A percentile compares a stretch with the other conserved stretches of the same genome.
phyloP scores from a whole-genome alignment of 2,113 vertebrate genomes.

The Smithornis capensis region DNA sequence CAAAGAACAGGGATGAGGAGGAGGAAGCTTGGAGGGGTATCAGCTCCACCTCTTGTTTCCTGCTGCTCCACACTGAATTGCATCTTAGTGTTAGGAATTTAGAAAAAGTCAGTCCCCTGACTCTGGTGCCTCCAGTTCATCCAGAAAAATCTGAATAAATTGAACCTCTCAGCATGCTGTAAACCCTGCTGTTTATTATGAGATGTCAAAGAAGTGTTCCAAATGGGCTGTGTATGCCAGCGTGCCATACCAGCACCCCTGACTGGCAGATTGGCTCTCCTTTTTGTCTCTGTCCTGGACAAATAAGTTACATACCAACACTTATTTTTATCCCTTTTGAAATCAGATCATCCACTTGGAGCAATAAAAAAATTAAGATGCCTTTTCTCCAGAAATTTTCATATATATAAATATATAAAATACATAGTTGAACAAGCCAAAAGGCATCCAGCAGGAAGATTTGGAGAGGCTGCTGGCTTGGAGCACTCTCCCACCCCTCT shows the following conservation, averaged over 20 bases:
- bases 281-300: background rate
- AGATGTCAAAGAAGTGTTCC: constrained; percentile 25
- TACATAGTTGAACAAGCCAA: background rate
- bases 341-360: background rate
- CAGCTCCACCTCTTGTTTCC: background rate
- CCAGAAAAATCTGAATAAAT: background rate
- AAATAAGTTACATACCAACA: constrained; percentile 39
- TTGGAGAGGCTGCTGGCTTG: background rate
- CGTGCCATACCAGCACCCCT: background rate
- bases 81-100: background rate
- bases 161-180: background rate
- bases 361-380: background rate
- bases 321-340: constrained; percentile 47
- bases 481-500: background rate
- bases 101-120: background rate
- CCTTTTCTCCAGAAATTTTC: background rate
- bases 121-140: background rate
- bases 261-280: background rate
- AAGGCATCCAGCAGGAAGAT: background rate
- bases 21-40: background rate
- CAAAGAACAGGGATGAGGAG: background rate
- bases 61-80: background rate
- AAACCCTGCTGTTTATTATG: constrained; percentile 13
- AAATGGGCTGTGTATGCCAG: background rate
- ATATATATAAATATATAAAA: background rate